Conservation (phyloP, 2,113 vertebrate genomes). For the Uria lomvia region DNA sequence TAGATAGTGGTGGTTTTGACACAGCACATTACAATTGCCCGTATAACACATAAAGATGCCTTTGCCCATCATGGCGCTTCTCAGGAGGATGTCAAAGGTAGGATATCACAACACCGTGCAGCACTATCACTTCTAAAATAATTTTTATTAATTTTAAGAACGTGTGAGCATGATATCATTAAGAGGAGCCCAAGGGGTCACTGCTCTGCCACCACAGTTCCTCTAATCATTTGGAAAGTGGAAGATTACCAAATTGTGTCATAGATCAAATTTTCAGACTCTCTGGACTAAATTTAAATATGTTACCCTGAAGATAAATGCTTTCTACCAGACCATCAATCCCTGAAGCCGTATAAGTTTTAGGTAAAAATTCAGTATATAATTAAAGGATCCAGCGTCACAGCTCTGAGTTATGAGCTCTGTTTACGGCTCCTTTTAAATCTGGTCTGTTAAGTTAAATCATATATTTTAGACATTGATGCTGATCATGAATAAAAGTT, state of each 20-base stretch:
- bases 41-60: neutral
- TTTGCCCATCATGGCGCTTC: neutral
- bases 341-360: neutral
- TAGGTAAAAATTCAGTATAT: conserved; percentile 20
- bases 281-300: neutral
- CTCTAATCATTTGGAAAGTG: neutral
- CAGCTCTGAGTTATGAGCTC: conserved; percentile 39
- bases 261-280: neutral
- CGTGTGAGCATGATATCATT: neutral
- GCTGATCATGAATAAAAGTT: neutral
- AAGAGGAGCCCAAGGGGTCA: neutral
- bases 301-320: neutral
- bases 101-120: neutral
- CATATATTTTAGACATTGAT: neutral
- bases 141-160: neutral
- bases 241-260: neutral
- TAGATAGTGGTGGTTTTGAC: neutral
- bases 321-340: neutral
- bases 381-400: conserved; percentile 12
- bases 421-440: conserved; percentile 26
- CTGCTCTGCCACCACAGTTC: neutral
- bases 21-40: neutral
- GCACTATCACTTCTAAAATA: neutral
- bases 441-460: conserved; percentile 14
- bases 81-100: neutral